Conservation (phyloP, 2,113 vertebrate species). For the Periophthalmus modestus region DNA sequence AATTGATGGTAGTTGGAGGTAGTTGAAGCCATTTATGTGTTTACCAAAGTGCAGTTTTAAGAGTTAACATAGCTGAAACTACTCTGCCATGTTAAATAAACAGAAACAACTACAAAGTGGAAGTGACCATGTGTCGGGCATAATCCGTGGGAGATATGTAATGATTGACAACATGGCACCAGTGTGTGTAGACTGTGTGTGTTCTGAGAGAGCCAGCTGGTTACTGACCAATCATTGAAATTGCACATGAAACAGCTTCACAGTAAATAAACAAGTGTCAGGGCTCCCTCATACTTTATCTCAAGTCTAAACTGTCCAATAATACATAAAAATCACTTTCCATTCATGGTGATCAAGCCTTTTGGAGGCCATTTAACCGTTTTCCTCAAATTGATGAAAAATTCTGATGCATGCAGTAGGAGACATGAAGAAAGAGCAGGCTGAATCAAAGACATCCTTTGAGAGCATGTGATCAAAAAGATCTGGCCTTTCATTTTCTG, state of each 20-base stretch:
- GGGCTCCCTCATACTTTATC: slow-evolving; percentile 20
- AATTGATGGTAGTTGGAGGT: neutral
- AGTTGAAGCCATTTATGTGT: neutral
- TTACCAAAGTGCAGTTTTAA: neutral
- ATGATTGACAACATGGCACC: slow-evolving; percentile 12
- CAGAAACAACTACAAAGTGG: neutral
- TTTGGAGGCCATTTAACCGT: slow-evolving; percentile 39
- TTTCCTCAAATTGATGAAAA: slow-evolving; percentile 23
- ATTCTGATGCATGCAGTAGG: slow-evolving; percentile 28
- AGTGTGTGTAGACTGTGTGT: slow-evolving; percentile 4
- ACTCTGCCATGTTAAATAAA: no score
- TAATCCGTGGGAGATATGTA: slow-evolving; percentile 28
- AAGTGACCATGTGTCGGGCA: neutral
- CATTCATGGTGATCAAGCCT: slow-evolving; percentile 46
- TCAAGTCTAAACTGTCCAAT: slow-evolving; percentile 32
- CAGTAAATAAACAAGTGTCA: slow-evolving; percentile 19
- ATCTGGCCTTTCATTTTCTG: slow-evolving; percentile 58
- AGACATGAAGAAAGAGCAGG: slow-evolving; percentile 26
- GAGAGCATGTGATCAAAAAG: slow-evolving; percentile 67
- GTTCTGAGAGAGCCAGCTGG: slow-evolving; percentile 11
- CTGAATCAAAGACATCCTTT: slow-evolving; percentile 65
- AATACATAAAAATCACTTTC: slow-evolving; percentile 33
- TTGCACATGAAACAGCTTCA: slow-evolving; percentile 12
- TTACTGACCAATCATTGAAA: slow-evolving; percentile 21
- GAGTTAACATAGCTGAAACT: no score